A percentile compares a stretch with the other conserved stretches of the same genome.
Conservation (phyloP, 2,113 vertebrate species). For the Todiramphus chloris region DNA sequence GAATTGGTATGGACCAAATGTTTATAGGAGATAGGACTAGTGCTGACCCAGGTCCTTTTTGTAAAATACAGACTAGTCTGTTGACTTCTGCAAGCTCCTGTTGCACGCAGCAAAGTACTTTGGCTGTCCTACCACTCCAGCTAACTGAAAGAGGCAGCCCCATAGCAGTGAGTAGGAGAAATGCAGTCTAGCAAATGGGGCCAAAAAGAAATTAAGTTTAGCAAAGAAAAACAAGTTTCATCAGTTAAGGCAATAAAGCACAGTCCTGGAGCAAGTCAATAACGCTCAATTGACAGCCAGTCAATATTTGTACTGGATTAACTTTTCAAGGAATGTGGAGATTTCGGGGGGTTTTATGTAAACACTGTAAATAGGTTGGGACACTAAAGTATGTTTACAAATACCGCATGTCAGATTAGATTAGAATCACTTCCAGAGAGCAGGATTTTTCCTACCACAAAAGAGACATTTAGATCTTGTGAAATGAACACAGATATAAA, state of each 20-base stretch:
- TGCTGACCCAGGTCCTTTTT: background rate
- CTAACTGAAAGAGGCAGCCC: background rate
- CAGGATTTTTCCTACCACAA: conserved; percentile 57
- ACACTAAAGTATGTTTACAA: conserved; percentile 71
- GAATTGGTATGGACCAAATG: background rate
- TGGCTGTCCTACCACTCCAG: background rate
- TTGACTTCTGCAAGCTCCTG: background rate
- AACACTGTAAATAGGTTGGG: conserved; percentile 75
- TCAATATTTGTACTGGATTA: conserved; percentile 68
- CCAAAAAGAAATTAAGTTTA: conserved; percentile 45
- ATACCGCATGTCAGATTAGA: conserved; percentile 73
- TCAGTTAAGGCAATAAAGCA: conserved; percentile 45
- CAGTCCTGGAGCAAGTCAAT: conserved; percentile 38
- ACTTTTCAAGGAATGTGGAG: conserved; percentile 54
- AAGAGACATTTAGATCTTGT: conserved; percentile 71
- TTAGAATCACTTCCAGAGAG: conserved; percentile 73
- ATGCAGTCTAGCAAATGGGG: background rate
- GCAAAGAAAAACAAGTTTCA: conserved; percentile 53
- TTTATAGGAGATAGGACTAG: background rate
- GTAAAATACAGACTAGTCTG: background rate
- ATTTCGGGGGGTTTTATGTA: conserved; percentile 71
- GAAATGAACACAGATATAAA: conserved; percentile 68
- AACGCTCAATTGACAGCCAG: conserved; percentile 60
- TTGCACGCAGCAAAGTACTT: background rate
- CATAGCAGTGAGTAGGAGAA: background rate